Base-by-base conservation (phyloP, 2,113 vertebrate species). In the Ctenomys sociabilis region DNA sequence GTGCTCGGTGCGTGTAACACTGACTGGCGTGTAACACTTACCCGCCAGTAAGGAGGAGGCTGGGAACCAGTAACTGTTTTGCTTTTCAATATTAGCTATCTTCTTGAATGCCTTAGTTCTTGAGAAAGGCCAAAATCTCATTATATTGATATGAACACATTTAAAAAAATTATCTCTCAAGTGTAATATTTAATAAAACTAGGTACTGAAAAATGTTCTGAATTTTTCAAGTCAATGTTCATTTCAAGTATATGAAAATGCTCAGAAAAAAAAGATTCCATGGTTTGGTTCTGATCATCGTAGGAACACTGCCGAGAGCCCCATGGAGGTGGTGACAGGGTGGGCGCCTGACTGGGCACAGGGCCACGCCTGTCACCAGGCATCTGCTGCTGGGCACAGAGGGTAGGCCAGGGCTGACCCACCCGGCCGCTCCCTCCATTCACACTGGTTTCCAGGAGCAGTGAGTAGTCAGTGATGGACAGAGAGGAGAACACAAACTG, bases 181-280 rank as follows among this genome's bases (percentile, higher is more conserved):
- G 97, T 98, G 49, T 97, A 96, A 93, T 95, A 98, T 98, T 98
- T 97, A 98, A 98, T 98, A 98, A 98, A 98, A 98, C 97, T 97
- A 98, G 96, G 94, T 98, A 97, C 5, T 98, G 97, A 98, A 98
- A 98, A 98, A 97, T 95, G 96, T 97, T 98, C 97, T 97, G 97
- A 98, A 98, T 96, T 97, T 97, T 97, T 98, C 98, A 98, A 98
- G 98, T 98, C 97, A 98, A 96, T 97, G 97, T 97, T 96, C 95
- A 96, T 98, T 98, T 98, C 98, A 98, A 98, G 98, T 98, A 98
- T 98, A 98, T 98, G 98, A 98, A 98, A 98, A 98, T 0, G 83
- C 91, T 98, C 98, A 98, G 97, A 97, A 97, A 98, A 98, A 98
- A 98, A 98, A 98, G 98, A 90, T 98, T 98, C 97, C 97, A 97